phyloP scores from a whole-genome alignment of 2,797 vertebrate species.

The Pangasius larnaudii region DNA sequence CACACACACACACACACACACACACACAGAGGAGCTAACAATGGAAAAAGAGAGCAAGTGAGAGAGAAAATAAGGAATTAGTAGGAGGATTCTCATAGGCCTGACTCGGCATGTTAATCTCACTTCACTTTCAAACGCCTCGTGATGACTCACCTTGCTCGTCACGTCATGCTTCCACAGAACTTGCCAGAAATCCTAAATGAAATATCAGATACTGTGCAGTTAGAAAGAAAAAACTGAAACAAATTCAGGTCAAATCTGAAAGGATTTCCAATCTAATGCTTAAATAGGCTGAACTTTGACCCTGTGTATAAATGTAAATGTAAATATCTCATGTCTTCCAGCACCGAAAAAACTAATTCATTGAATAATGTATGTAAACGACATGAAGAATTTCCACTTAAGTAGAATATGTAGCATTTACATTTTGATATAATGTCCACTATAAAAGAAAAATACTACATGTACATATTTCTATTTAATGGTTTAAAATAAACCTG shows the following conservation, averaged over 20 bases:
- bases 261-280: not conserved
- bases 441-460: not conserved
- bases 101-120: constrained; percentile 33
- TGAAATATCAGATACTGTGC: not conserved
- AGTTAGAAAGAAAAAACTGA: not conserved
- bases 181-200: not conserved
- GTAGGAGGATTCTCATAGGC: not conserved
- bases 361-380: not conserved
- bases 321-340: not conserved
- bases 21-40: constrained; percentile 6
- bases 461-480: not conserved
- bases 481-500: not conserved
- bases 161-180: not conserved
- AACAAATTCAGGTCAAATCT: not conserved
- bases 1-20: constrained; percentile 7
- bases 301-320: not conserved
- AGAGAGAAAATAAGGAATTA: constrained; percentile 29
- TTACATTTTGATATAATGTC: not conserved
- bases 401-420: not conserved
- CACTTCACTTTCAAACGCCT: constrained; percentile 1
- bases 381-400: not conserved
- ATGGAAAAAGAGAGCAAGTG: constrained; percentile 3
- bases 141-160: constrained; percentile 17
- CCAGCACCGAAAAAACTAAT: not conserved
- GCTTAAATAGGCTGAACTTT: not conserved